A percentile compares a stretch with the other conserved stretches of the same genome.
Evolutionary conservation across 2,113 vertebrate genomes (phyloP).

Genomic region (Eptesicus fuscus): DNA sequence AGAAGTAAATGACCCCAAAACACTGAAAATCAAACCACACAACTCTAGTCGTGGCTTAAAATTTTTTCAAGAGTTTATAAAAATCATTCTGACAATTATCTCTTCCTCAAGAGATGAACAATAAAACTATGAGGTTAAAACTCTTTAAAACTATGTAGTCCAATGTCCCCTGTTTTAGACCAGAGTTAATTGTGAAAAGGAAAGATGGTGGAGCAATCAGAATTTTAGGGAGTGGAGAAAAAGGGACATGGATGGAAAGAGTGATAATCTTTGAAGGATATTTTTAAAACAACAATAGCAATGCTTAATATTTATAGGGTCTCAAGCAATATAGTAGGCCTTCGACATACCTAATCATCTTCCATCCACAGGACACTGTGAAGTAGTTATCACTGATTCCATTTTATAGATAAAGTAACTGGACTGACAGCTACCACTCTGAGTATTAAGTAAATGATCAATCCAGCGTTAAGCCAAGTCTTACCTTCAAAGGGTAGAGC

Average conservation of each 20-base stretch:
- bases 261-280: background rate
- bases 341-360: background rate
- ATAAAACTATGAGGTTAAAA: background rate
- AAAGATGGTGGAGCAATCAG: background rate
- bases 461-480: background rate
- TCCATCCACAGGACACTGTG: background rate
- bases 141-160: background rate
- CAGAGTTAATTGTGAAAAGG: background rate
- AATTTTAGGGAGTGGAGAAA: background rate
- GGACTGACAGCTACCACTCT: background rate
- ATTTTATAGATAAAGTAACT: background rate
- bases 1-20: background rate
- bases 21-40: background rate
- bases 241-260: background rate
- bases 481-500: background rate
- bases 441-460: background rate
- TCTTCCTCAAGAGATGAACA: background rate
- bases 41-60: background rate
- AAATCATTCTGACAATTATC: background rate
- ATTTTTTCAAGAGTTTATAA: slow-evolving; percentile 15
- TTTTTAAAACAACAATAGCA: background rate
- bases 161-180: background rate
- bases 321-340: background rate
- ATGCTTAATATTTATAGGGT: background rate
- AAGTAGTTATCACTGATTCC: background rate